Conservation (phyloP, 2,888 invertebrate genomes). For the Masnerella sp. region DNA sequence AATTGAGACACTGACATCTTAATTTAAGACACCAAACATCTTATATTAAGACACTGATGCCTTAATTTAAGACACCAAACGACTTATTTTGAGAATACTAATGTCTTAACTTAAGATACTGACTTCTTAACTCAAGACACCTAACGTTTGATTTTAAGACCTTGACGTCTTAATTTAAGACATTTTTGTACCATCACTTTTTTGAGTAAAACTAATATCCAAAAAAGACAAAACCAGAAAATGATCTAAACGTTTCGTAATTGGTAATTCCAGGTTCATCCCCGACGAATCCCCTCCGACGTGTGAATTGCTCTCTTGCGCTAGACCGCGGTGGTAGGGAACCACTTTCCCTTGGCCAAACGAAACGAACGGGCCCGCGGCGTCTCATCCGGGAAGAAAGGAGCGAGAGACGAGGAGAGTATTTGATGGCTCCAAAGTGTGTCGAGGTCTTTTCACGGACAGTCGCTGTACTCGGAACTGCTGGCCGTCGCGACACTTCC, state of each 20-base stretch:
- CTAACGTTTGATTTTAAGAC: too few relatives aligned
- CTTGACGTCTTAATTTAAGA: too few relatives aligned
- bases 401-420: constrained; percentile 66
- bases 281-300: constrained; percentile 21
- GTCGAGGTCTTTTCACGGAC: constrained; percentile 78
- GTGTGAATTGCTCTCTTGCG: constrained; percentile 53
- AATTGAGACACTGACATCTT: too few relatives aligned
- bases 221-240: too few relatives aligned
- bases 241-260: constrained; percentile 53
- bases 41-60: too few relatives aligned
- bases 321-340: constrained; percentile 66
- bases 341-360: constrained; percentile 75
- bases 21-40: too few relatives aligned
- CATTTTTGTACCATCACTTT: too few relatives aligned
- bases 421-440: constrained; percentile 72
- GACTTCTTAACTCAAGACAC: too few relatives aligned
- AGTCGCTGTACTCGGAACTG: constrained; percentile 69
- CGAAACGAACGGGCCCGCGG: constrained; percentile 66
- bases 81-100: too few relatives aligned
- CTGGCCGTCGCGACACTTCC: constrained; percentile 59
- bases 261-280: constrained; percentile 42
- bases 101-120: too few relatives aligned
- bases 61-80: too few relatives aligned
- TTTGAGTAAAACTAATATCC: too few relatives aligned
- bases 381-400: constrained; percentile 71